Percentiles rank a stretch among this genome's conserved stretches.
Conservation (phyloP, 2,888 invertebrate genomes). For the Anodontia alba region DNA sequence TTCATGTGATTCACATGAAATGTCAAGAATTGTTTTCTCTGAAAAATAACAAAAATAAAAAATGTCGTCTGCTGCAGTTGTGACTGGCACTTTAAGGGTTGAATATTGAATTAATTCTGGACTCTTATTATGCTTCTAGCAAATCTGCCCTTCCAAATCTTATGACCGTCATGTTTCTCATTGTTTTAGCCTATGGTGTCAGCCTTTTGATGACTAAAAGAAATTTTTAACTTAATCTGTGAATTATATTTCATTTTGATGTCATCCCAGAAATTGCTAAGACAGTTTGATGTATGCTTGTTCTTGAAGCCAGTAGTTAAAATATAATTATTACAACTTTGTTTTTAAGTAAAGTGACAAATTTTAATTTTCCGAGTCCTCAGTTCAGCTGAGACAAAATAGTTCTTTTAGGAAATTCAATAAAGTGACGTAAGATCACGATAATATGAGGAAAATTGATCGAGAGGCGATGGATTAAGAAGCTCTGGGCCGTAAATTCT, state of each 20-base stretch:
- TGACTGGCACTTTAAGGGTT: too few relatives aligned
- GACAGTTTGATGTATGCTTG: conserved; percentile 38
- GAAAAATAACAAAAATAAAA: too few relatives aligned
- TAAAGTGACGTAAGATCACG: conserved; percentile 59
- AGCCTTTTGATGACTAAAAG: too few relatives aligned
- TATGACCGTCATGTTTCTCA: too few relatives aligned
- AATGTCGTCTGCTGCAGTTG: too few relatives aligned
- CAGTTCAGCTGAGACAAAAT: conserved; percentile 43
- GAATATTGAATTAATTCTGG: too few relatives aligned
- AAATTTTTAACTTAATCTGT: background rate
- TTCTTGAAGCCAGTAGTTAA: conserved; percentile 26
- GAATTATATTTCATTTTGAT: conserved; percentile 45
- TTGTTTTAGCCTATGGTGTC: background rate
- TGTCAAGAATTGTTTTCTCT: too few relatives aligned
- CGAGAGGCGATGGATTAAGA: conserved; percentile 37
- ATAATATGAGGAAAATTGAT: conserved; percentile 57
- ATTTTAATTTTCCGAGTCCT: conserved; percentile 59
- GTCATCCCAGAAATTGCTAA: conserved; percentile 15
- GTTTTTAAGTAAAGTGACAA: conserved; percentile 56
- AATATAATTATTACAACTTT: conserved; percentile 54
- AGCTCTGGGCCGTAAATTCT: conserved; percentile 54
- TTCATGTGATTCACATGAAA: too few relatives aligned
- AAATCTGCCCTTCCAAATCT: too few relatives aligned
- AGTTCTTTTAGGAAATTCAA: conserved; percentile 42
- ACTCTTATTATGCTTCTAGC: too few relatives aligned